Evolutionary conservation across 2,797 vertebrate species (phyloP), one percentile per base, ranked within the genome.

Genomic region (Sparus aurata): DNA sequence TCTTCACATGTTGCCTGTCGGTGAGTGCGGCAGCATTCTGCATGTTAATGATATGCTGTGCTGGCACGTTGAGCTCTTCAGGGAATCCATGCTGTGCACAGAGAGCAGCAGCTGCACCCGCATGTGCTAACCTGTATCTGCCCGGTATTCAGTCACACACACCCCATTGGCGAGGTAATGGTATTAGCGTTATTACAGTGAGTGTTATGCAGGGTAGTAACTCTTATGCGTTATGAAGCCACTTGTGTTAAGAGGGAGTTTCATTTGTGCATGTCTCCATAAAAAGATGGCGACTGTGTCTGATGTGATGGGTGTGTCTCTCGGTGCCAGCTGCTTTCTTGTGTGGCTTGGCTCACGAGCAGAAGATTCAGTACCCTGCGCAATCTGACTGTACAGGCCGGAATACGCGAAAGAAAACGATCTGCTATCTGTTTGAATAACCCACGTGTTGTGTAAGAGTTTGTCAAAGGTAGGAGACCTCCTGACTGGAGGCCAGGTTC

Each of bases 21-120:
- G 65, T 46, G 65, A 68, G 57, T 45, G 77, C 43, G 20, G 71
- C 59, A 57, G 62, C 70, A 82, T 87, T 74, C 73, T 84, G 85
- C 87, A 91, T 93, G 89, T 74, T 91, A 92, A 94, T 93, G 82
- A 88, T 62, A 63, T 85, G 86, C 84, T 58, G 87, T 74, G 69
- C 77, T 82, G 91, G 91, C 88, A 85, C 65, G 58, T 77, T 82
- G 59, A 23, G 34, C 77, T 91, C 92, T 87, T 88, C 50, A 57
- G 89, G 89, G 92, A 87, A 69, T 83, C 80, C 38, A 66, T 11
- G 65, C 63, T 69, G 75, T 38, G 55, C 57, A 34, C 69, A 46
- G 60, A 79, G 73, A 89, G 67, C 80, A 82, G 80, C 85, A 84
- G 84, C 77, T 82, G 68, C 77, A 74, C 67, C 54, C 12, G 58